phyloP scores from a whole-genome alignment of 1,140 invertebrate genomes.

The Acromyrmex heyeri region DNA sequence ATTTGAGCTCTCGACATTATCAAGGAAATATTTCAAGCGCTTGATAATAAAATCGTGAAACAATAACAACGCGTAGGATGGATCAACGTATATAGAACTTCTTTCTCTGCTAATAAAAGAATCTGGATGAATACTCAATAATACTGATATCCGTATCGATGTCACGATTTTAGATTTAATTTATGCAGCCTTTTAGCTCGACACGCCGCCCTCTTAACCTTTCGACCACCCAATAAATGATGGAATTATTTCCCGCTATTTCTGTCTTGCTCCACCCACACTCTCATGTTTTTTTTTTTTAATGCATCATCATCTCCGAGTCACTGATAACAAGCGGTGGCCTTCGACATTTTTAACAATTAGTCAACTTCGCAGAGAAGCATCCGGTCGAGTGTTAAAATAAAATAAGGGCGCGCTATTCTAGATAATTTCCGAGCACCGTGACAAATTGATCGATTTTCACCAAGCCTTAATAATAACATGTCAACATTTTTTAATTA shows the following conservation, averaged over 20 bases:
- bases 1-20: background rate
- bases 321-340: background rate
- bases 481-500: background rate
- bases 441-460: slow-evolving; percentile 19
- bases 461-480: background rate
- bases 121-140: slow-evolving; percentile 22
- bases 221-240: slow-evolving; percentile 33
- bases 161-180: slow-evolving; percentile 32
- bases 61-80: slow-evolving; percentile 14
- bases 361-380: slow-evolving; percentile 14
- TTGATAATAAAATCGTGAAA: slow-evolving; percentile 25
- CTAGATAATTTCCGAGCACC: background rate
- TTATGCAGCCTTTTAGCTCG: slow-evolving; percentile 37
- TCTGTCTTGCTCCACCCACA: background rate
- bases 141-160: slow-evolving; percentile 1
- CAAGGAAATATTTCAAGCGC: background rate
- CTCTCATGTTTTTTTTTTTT: background rate
- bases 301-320: background rate
- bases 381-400: background rate
- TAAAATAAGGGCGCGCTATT: slow-evolving; percentile 10
- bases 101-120: slow-evolving; percentile 34
- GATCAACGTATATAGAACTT: background rate
- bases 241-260: slow-evolving; percentile 62
- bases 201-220: slow-evolving; percentile 57
- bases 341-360: slow-evolving; percentile 52